Percentiles rank a stretch among this genome's conserved stretches.
These are phyloP conservation scores for Pristionchus mayeri DNA, from an alignment of 2,888 invertebrate species.

Conservation along the genomic window DNA sequence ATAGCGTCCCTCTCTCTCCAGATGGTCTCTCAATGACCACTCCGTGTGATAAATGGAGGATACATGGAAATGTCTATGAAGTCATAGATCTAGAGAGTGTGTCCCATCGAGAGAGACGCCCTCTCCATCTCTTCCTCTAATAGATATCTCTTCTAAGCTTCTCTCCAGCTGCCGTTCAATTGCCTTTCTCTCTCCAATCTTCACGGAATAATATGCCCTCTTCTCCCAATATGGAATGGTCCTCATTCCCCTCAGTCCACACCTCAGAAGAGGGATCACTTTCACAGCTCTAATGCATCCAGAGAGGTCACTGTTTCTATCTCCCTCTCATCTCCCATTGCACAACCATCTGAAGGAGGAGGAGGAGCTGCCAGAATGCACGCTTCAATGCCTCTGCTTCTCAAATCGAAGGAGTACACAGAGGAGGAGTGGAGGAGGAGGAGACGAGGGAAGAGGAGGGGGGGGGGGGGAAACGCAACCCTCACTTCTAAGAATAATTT, in stretches of 20 bases:
- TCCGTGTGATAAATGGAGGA: constrained; percentile 13
- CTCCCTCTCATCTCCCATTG: neutral
- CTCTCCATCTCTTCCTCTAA: neutral
- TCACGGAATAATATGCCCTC: constrained; percentile 13
- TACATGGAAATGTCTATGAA: constrained; percentile 37
- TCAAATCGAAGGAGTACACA: constrained; percentile 27
- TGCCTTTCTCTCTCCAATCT: constrained; percentile 28
- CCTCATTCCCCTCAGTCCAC: neutral
- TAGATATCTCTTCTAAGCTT: constrained; percentile 37
- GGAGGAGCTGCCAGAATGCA: neutral
- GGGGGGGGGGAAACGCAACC: neutral
- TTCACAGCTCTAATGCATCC: neutral
- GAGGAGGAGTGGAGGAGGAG: neutral
- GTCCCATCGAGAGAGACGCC: neutral
- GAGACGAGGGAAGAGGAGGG: neutral
- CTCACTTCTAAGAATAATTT: too few species aligned
- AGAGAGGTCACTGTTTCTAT: neutral
- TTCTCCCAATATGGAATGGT: constrained; percentile 1
- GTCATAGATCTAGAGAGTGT: neutral
- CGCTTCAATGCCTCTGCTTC: constrained; percentile 39
- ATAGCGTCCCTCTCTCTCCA: neutral
- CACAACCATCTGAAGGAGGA: neutral
- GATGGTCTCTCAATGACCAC: neutral
- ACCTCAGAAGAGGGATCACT: constrained; percentile 24
- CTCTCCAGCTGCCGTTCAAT: constrained; percentile 20